These are phyloP conservation scores for Bostrychus sinensis DNA, from an alignment of 2,113 vertebrate species.

Conservation along the genomic window DNA sequence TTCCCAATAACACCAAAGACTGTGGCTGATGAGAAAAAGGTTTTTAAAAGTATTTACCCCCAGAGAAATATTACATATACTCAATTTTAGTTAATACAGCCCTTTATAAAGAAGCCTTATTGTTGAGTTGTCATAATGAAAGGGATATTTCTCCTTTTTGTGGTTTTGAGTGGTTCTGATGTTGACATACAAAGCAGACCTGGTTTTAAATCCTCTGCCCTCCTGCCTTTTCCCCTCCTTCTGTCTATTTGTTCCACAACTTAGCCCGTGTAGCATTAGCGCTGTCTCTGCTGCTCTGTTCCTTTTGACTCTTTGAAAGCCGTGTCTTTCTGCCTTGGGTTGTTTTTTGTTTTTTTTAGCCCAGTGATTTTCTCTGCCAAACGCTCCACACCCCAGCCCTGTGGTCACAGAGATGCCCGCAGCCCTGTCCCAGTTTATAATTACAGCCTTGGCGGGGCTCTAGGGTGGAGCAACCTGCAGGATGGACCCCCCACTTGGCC, in stretches of 20 bases:
- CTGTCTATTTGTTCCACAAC: constrained; percentile 22
- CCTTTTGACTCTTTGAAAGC: constrained; percentile 13
- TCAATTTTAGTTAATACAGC: too few species aligned
- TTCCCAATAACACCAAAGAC: too few species aligned
- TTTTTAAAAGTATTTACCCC: too few species aligned
- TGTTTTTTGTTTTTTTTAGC: constrained; percentile 45
- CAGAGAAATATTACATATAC: too few species aligned
- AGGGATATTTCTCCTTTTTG: too few species aligned
- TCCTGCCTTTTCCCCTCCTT: too few species aligned
- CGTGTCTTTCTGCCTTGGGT: constrained; percentile 22
- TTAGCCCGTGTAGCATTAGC: constrained; percentile 34
- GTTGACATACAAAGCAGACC: constrained; percentile 21
- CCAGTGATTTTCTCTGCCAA: constrained; percentile 39
- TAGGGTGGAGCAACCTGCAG: neutral
- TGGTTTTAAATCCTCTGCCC: too few species aligned
- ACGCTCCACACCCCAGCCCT: constrained; percentile 43
- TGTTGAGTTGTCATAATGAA: too few species aligned
- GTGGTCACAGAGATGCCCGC: constrained; percentile 28
- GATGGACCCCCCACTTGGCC: constrained; percentile 27
- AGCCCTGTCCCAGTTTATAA: too few species aligned
- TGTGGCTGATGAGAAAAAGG: too few species aligned
- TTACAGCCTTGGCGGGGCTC: constrained; percentile 44
- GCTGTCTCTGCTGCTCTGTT: constrained; percentile 27
- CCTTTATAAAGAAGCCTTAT: too few species aligned
- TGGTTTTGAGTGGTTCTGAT: neutral